A percentile compares a stretch with the other conserved stretches of the same genome.
These are phyloP conservation scores for Phaetusa simplex DNA, from an alignment of 2,113 vertebrate species.

Conservation along the genomic window DNA sequence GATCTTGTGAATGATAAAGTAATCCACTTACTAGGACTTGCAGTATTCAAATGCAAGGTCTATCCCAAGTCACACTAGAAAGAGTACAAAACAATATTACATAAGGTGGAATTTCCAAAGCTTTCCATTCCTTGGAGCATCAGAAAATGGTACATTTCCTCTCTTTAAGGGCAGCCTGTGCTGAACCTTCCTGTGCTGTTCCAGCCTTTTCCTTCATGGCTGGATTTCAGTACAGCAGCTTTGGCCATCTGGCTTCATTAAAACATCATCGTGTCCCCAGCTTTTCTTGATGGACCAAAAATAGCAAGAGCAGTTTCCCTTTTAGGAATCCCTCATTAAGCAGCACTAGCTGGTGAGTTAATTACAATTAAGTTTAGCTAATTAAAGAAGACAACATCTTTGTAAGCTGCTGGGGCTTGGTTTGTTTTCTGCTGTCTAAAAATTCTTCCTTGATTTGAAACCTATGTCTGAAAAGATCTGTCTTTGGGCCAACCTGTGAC, in stretches of 20 bases:
- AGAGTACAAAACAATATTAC: not conserved
- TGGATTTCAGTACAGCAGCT: not conserved
- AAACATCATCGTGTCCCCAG: not conserved
- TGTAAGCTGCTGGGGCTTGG: not conserved
- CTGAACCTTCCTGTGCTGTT: not conserved
- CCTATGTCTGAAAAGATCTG: not conserved
- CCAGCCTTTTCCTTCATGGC: not conserved
- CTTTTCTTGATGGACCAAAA: not conserved
- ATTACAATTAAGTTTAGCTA: not conserved
- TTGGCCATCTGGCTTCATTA: conserved; percentile 29
- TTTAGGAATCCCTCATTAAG: not conserved
- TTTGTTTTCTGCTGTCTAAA: not conserved
- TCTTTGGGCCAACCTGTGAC: not conserved
- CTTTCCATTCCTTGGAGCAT: not conserved
- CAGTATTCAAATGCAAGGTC: not conserved
- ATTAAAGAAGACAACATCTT: conserved; percentile 19
- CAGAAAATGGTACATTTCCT: not conserved
- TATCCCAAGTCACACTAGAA: not conserved
- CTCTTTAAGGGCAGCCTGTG: not conserved
- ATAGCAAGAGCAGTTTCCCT: not conserved
- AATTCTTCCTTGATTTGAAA: not conserved
- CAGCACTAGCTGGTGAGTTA: not conserved
- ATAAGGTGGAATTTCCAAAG: not conserved
- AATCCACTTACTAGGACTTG: not conserved
- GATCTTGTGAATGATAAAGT: not conserved